phyloP scores from a whole-genome alignment of 2,113 vertebrate genomes.

The Meles meles region DNA sequence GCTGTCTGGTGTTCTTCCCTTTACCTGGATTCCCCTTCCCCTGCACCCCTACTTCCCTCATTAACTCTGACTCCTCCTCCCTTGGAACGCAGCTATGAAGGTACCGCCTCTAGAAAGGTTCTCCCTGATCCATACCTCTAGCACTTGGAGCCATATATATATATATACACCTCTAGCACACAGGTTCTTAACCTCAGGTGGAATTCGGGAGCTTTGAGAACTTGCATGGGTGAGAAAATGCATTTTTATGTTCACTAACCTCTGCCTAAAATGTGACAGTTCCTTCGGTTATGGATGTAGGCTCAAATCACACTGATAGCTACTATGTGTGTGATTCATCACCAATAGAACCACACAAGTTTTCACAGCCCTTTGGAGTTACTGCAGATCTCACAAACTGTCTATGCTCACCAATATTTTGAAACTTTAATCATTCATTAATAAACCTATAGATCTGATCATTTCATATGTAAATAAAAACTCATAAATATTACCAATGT shows the following conservation, averaged over 20 bases:
- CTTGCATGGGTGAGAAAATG: neutral
- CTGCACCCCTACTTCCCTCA: neutral
- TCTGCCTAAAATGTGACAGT: neutral
- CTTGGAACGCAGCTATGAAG: neutral
- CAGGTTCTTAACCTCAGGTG: neutral
- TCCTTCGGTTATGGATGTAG: neutral
- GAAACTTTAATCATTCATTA: neutral
- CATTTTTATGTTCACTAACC: neutral
- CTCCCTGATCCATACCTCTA: no score
- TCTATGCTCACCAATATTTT: neutral
- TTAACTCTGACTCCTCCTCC: neutral
- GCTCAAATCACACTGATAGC: neutral
- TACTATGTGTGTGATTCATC: neutral
- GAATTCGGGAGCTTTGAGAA: neutral
- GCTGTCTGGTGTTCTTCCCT: neutral
- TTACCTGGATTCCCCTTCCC: neutral
- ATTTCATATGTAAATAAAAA: neutral
- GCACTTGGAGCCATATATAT: fast-evolving
- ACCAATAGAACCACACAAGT: neutral
- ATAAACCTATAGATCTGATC: neutral
- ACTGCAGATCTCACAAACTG: neutral
- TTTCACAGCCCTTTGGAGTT: neutral
- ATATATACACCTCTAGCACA: neutral
- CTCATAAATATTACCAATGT: neutral
- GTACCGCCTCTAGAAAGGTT: neutral